Evolutionary conservation across 2,888 invertebrate species (phyloP).

Genomic region (Agrochola lychnidis): DNA sequence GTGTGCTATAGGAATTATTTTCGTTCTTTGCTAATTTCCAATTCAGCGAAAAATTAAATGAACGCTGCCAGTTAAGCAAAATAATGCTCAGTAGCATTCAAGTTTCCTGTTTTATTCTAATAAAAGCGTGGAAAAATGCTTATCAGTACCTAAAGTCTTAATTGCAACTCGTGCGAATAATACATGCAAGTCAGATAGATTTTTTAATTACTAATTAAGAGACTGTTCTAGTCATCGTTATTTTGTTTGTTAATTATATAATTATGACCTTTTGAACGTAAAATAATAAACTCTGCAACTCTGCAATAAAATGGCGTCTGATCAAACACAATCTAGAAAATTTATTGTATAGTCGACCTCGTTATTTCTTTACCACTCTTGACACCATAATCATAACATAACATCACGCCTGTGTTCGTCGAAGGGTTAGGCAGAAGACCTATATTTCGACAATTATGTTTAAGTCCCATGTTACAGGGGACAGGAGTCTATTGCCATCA

Average conservation of each 20-base stretch:
- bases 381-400: no score
- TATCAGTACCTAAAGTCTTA: neutral
- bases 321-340: neutral
- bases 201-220: neutral
- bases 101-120: neutral
- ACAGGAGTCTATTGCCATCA: no score
- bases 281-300: neutral
- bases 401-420: no score
- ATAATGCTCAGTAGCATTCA: neutral
- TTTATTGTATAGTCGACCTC: neutral
- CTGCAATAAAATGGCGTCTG: neutral
- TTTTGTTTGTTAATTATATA: neutral
- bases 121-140: conserved; percentile 1
- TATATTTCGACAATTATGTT: no score
- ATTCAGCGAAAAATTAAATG: conserved; percentile 10
- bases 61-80: neutral
- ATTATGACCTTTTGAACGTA: neutral
- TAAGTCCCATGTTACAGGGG: no score
- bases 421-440: no score
- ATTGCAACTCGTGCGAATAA: conserved; percentile 6
- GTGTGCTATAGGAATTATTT: neutral
- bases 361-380: no score
- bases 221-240: neutral
- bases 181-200: neutral
- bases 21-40: neutral